These are phyloP conservation scores for Lineus longissimus DNA, from an alignment of 1,140 invertebrate species.

Conservation along the genomic window DNA sequence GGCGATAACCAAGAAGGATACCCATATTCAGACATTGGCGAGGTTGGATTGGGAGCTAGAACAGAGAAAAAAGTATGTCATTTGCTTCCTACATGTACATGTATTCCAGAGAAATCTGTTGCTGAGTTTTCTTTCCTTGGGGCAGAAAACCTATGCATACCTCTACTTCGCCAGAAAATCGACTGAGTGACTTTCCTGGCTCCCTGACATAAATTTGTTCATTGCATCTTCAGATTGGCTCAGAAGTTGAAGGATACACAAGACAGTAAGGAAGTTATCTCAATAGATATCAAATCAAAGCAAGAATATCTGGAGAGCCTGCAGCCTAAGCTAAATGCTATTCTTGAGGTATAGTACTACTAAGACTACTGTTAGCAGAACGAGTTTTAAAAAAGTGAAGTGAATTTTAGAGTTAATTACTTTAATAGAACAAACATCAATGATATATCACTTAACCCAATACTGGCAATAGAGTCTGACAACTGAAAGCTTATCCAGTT, in stretches of 20 bases:
- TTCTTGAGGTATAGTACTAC: constrained; percentile 66
- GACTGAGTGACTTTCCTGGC: no score
- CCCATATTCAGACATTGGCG: constrained; percentile 78
- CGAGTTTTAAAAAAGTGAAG: no score
- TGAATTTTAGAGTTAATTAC: no score
- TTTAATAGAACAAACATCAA: no score
- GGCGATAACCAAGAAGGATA: constrained; percentile 38
- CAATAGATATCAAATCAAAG: constrained; percentile 73
- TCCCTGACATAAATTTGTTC: no score
- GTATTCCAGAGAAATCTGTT: neutral
- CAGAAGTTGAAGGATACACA: constrained; percentile 72
- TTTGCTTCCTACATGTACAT: no score
- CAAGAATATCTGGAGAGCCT: constrained; percentile 76
- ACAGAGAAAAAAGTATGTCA: constrained; percentile 68
- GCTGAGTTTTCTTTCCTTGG: neutral
- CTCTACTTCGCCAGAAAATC: neutral
- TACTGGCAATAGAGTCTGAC: no score
- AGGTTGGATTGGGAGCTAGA: constrained; percentile 87
- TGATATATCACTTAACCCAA: no score
- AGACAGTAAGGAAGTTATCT: constrained; percentile 71
- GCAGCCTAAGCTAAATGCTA: constrained; percentile 70
- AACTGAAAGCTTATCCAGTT: no score
- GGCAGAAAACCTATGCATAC: neutral
- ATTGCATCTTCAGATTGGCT: constrained; percentile 64
- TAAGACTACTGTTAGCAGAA: no score